Conservation (phyloP, 2,888 invertebrate species). For the Choreutis nemorana region DNA sequence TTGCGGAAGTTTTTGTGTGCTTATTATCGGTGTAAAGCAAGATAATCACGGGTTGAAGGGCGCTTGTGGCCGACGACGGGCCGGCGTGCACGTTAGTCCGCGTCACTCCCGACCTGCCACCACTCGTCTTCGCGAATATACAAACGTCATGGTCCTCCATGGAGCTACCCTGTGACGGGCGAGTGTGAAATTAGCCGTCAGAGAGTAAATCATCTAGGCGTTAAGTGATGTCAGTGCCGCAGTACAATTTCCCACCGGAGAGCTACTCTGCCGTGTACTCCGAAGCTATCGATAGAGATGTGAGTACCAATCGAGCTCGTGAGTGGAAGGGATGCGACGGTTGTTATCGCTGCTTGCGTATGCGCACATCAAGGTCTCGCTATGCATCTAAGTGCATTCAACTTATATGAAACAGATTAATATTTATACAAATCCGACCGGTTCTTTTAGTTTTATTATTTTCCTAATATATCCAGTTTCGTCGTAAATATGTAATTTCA, state of each 20-base stretch:
- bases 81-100: constrained; percentile 22
- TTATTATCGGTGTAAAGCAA: constrained; percentile 42
- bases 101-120: constrained; percentile 17
- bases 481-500: too few species aligned
- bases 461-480: too few species aligned
- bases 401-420: constrained; percentile 28
- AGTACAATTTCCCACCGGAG: constrained; percentile 52
- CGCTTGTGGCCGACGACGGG: constrained; percentile 16
- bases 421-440: constrained; percentile 15
- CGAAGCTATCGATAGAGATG: too few species aligned
- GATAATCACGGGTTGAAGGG: constrained; percentile 37
- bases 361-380: constrained; percentile 43
- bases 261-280: constrained; percentile 50
- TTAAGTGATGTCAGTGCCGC: constrained; percentile 35
- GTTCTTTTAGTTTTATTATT: background rate
- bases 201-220: background rate
- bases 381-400: constrained; percentile 46
- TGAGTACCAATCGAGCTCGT: constrained; percentile 28
- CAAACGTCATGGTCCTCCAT: too few species aligned
- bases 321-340: constrained; percentile 23
- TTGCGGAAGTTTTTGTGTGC: constrained; percentile 43
- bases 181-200: background rate
- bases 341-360: constrained; percentile 33
- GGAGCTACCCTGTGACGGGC: too few species aligned
- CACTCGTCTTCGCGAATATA: constrained; percentile 17